These are phyloP conservation scores for Choristoneura rosaceana DNA, from an alignment of 2,888 invertebrate species.

Conservation along the genomic window DNA sequence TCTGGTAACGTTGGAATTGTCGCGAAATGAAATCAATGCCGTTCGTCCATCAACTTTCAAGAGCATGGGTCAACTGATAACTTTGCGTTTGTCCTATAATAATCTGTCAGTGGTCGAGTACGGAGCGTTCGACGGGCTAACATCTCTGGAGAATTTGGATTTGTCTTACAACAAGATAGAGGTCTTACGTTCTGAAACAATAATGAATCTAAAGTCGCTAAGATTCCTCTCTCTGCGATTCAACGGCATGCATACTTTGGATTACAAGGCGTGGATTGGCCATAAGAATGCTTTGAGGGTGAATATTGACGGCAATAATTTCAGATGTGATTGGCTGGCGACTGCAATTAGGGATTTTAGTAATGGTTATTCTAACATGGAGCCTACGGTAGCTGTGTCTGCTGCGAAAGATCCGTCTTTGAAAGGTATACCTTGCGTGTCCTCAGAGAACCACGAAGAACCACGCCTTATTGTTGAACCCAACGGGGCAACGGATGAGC, in stretches of 20 bases:
- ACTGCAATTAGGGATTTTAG: slow-evolving; percentile 65
- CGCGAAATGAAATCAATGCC: slow-evolving; percentile 59
- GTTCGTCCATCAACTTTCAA: slow-evolving; percentile 69
- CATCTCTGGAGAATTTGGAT: slow-evolving; percentile 56
- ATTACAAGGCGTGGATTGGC: slow-evolving; percentile 67
- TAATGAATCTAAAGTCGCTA: slow-evolving; percentile 69
- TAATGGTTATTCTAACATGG: slow-evolving; percentile 71
- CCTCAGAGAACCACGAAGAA: slow-evolving; percentile 45
- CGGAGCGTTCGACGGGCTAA: slow-evolving; percentile 67
- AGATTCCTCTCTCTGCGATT: slow-evolving; percentile 60
- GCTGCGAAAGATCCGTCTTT: slow-evolving; percentile 55
- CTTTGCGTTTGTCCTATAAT: slow-evolving; percentile 67
- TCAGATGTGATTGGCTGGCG: slow-evolving; percentile 72
- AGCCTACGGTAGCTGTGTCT: slow-evolving; percentile 55
- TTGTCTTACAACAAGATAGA: slow-evolving; percentile 61
- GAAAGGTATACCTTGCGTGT: slow-evolving; percentile 70
- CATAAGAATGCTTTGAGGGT: slow-evolving; percentile 63
- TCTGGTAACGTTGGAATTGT: slow-evolving; percentile 63
- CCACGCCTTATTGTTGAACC: neutral
- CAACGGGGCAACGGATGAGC: slow-evolving; percentile 64
- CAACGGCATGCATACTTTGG: slow-evolving; percentile 61
- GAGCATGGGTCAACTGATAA: slow-evolving; percentile 56
- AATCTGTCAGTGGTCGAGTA: slow-evolving; percentile 60
- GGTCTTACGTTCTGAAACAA: slow-evolving; percentile 64
- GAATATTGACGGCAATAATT: slow-evolving; percentile 69